phyloP scores from a whole-genome alignment of 2,113 vertebrate species.

The Kryptolebias marmoratus region DNA sequence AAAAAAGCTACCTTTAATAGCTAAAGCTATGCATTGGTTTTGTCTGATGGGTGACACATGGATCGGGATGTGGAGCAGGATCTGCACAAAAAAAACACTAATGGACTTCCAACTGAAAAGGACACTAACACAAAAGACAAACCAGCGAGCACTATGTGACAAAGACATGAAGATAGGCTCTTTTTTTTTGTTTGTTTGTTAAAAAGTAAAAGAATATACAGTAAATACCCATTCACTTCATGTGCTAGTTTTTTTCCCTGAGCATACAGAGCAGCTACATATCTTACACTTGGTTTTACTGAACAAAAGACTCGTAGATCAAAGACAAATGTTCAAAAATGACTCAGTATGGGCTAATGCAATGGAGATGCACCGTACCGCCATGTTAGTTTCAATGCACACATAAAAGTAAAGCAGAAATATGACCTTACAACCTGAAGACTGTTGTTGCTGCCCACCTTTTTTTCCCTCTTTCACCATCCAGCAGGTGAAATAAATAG shows the following conservation, averaged over 20 bases:
- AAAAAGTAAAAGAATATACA: background rate
- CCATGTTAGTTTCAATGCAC: constrained; percentile 10
- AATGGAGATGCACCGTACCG: constrained; percentile 18
- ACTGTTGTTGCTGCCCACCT: constrained; percentile 22
- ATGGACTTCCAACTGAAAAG: constrained; percentile 46
- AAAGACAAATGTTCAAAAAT: constrained; percentile 27
- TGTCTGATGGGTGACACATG: constrained; percentile 50
- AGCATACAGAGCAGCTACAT: background rate
- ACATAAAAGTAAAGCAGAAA: constrained; percentile 23
- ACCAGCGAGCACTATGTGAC: no score
- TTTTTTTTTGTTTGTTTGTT: background rate
- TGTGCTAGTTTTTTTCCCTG: background rate
- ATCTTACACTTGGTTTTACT: constrained; percentile 6
- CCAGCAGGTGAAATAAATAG: constrained; percentile 27
- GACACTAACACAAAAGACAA: background rate
- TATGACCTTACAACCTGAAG: constrained; percentile 8
- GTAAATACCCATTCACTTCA: background rate
- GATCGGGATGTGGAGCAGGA: constrained; percentile 65
- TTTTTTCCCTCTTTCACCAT: constrained; percentile 8
- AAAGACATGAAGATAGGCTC: background rate
- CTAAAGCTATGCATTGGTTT: constrained; percentile 24
- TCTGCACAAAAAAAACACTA: constrained; percentile 62
- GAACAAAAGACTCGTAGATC: constrained; percentile 30
- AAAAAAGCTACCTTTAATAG: background rate
- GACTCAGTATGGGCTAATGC: constrained; percentile 20